Percentiles rank a stretch among this genome's conserved stretches.
phyloP scores from a whole-genome alignment of 2,113 vertebrate genomes.

The Merops nubicus region DNA sequence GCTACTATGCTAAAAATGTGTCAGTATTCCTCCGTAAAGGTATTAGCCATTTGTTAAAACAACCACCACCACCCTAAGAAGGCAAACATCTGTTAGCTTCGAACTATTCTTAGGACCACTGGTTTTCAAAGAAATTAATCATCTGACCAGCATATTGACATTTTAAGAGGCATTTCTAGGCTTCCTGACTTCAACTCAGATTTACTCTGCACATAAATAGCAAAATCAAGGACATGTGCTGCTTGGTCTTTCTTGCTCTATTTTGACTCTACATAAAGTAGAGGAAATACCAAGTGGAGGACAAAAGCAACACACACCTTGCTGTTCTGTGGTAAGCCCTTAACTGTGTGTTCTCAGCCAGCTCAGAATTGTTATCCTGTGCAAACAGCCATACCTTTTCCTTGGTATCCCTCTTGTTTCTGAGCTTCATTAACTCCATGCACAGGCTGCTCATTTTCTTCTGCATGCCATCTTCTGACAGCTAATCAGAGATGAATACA shows the following conservation, averaged over 20 bases:
- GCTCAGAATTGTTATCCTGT: background rate
- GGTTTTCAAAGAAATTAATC: background rate
- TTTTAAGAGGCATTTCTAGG: background rate
- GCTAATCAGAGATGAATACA: conserved; percentile 61
- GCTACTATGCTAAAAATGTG: background rate
- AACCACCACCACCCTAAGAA: accelerated
- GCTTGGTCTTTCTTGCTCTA: background rate
- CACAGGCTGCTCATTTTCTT: conserved; percentile 88
- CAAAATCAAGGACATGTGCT: background rate
- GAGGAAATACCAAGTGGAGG: background rate
- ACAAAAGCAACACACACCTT: background rate
- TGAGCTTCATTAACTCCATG: conserved; percentile 89
- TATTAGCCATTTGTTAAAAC: background rate
- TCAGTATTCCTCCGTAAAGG: background rate
- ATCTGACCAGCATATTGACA: background rate
- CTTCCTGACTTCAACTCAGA: background rate
- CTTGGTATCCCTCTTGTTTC: conserved; percentile 85
- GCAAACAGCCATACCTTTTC: conserved; percentile 73
- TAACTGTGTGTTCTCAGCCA: background rate
- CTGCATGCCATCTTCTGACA: conserved; percentile 88
- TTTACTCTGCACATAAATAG: background rate
- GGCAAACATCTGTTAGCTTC: accelerated
- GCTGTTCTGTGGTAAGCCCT: background rate
- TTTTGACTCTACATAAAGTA: background rate
- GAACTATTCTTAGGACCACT: background rate